phyloP scores from a whole-genome alignment of 2,888 invertebrate genomes.

The Drosophila merina region DNA sequence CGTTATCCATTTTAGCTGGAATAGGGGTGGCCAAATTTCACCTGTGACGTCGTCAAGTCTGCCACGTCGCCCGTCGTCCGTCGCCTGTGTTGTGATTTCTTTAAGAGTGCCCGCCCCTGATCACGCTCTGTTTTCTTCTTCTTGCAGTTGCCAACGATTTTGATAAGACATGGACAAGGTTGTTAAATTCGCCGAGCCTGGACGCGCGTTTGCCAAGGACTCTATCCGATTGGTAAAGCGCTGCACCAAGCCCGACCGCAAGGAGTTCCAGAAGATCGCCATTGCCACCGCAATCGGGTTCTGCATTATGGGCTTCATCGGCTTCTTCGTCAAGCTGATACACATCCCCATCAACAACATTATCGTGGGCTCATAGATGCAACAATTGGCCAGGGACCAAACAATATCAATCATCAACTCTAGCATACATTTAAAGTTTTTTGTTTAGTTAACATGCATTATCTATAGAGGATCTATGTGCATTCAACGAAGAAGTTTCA shows the following conservation, averaged over 20 bases:
- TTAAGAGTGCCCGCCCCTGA: slow-evolving; percentile 55
- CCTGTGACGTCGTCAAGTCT: slow-evolving; percentile 56
- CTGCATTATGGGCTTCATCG: slow-evolving; percentile 99
- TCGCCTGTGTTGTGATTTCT: slow-evolving; percentile 47
- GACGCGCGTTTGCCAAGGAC: slow-evolving; percentile 98
- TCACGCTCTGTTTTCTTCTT: slow-evolving; percentile 1
- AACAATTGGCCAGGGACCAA: not conserved
- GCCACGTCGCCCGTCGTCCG: slow-evolving; percentile 64
- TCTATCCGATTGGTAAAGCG: slow-evolving; percentile 98
- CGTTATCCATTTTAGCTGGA: not conserved
- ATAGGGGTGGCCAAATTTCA: slow-evolving; percentile 48
- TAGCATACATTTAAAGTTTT: slow-evolving; percentile 43
- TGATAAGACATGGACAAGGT: slow-evolving; percentile 95
- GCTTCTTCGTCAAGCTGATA: slow-evolving; percentile 99
- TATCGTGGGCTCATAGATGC: slow-evolving; percentile 91
- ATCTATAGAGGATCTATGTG: slow-evolving; percentile 43
- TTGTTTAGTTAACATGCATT: slow-evolving; percentile 39
- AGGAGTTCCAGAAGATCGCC: slow-evolving; percentile 99
- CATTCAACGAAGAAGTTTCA: slow-evolving; percentile 72
- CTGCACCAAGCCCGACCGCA: slow-evolving; percentile 99
- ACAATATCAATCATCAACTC: slow-evolving; percentile 43
- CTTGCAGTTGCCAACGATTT: slow-evolving; percentile 38
- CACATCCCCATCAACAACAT: slow-evolving; percentile 99
- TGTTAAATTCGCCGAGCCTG: slow-evolving; percentile 96
- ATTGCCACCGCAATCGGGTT: slow-evolving; percentile 99